Evolutionary conservation across 2,888 invertebrate genomes (phyloP).

Genomic region (Cetonia aurata): DNA sequence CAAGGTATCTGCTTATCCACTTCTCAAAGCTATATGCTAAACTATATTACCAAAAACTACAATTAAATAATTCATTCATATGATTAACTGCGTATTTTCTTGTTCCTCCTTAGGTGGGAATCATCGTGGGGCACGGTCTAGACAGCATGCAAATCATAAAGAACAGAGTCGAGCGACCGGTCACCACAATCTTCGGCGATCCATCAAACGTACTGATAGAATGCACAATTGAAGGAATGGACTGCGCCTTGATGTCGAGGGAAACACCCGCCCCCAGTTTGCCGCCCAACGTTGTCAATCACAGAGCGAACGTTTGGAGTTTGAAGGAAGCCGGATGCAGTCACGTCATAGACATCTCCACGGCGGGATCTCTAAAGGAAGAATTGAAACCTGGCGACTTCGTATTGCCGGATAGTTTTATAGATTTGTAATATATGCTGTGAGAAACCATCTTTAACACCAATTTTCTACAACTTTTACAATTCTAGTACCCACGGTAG

Average conservation of each 20-base stretch:
- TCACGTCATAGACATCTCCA: slow-evolving; percentile 93
- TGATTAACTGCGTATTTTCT: not conserved
- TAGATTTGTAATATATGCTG: slow-evolving; percentile 75
- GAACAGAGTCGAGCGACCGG: slow-evolving; percentile 73
- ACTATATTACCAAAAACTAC: not conserved
- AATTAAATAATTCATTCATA: too few species aligned
- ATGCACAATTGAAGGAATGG: slow-evolving; percentile 82
- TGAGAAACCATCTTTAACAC: too few species aligned
- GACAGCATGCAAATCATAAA: slow-evolving; percentile 90
- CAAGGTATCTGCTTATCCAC: slow-evolving; percentile 5
- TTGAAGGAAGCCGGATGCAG: slow-evolving; percentile 89
- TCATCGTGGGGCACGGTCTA: slow-evolving; percentile 97
- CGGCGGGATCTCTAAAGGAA: slow-evolving; percentile 92
- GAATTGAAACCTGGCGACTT: slow-evolving; percentile 89
- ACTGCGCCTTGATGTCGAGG: slow-evolving; percentile 79
- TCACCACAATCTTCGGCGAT: slow-evolving; percentile 85
- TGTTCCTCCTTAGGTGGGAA: slow-evolving; percentile 80
- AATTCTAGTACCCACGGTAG: slow-evolving; percentile 76
- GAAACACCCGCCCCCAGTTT: slow-evolving; percentile 78
- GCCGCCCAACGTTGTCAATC: slow-evolving; percentile 92
- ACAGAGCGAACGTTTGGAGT: slow-evolving; percentile 97
- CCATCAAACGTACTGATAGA: slow-evolving; percentile 82
- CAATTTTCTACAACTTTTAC: too few species aligned
- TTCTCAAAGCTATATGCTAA: not conserved
- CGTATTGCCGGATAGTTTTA: slow-evolving; percentile 88